Percentiles rank a stretch among this genome's conserved stretches.
phyloP scores from a whole-genome alignment of 2,113 vertebrate genomes.

The Salvator merianae region DNA sequence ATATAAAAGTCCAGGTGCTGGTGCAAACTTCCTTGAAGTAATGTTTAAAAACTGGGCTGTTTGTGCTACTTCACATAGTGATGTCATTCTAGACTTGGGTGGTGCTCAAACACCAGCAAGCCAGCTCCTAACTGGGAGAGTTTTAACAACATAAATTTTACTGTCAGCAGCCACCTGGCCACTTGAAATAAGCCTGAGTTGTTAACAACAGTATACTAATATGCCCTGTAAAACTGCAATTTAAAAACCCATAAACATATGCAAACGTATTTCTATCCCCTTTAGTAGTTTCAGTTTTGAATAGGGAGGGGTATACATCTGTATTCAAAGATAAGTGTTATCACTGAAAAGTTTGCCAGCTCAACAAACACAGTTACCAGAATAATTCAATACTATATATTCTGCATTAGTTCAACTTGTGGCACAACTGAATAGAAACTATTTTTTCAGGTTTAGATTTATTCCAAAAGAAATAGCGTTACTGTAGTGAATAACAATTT shows the following conservation, averaged over 20 bases:
- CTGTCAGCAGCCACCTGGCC: conserved; percentile 55
- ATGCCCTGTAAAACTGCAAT: conserved; percentile 33
- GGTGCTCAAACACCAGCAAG: conserved; percentile 65
- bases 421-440: not conserved
- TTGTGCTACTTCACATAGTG: conserved; percentile 68
- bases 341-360: conserved; percentile 50
- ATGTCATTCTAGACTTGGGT: conserved; percentile 76
- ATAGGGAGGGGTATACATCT: conserved; percentile 46
- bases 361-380: conserved; percentile 33
- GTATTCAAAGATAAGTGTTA: conserved; percentile 69
- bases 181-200: conserved; percentile 71
- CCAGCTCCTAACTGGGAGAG: conserved; percentile 82
- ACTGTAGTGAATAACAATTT: not conserved
- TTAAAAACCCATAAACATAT: conserved; percentile 40
- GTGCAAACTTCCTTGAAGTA: conserved; percentile 68
- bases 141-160: conserved; percentile 81
- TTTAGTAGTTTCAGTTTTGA: conserved; percentile 48
- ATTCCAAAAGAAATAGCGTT: not conserved
- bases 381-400: not conserved
- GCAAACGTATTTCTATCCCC: conserved; percentile 20
- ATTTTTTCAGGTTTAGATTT: conserved; percentile 13
- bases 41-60: conserved; percentile 59
- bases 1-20: conserved; percentile 31
- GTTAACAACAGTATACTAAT: conserved; percentile 38
- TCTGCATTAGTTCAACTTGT: conserved; percentile 26